Conservation (phyloP, 2,797 vertebrate species). For the Podargus strigoides region DNA sequence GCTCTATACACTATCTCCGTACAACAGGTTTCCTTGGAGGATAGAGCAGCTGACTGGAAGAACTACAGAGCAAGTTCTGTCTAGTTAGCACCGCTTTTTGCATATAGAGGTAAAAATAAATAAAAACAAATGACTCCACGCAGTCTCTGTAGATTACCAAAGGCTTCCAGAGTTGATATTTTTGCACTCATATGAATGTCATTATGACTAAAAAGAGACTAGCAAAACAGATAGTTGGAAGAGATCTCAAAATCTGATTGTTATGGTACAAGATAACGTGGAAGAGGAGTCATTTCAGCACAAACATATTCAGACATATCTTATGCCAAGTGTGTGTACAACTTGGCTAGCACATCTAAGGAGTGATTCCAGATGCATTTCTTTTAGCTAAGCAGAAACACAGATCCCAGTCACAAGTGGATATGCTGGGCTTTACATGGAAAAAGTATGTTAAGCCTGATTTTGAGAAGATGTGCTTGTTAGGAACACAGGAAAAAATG, state of each 20-base stretch:
- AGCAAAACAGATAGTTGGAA: neutral
- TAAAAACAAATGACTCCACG: neutral
- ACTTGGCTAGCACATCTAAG: neutral
- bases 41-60: neutral
- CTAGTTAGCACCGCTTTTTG: neutral
- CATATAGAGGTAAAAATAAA: neutral
- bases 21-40: neutral
- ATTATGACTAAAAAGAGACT: neutral
- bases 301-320: neutral
- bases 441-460: neutral
- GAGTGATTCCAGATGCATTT: neutral
- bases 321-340: neutral
- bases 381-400: neutral
- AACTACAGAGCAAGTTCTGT: neutral
- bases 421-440: neutral
- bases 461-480: neutral
- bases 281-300: neutral
- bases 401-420: neutral
- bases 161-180: neutral
- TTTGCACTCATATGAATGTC: neutral
- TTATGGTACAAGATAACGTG: neutral
- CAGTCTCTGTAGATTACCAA: rapidly evolving
- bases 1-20: neutral
- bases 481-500: neutral
- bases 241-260: neutral